These are phyloP conservation scores for Nibea coibor DNA, from an alignment of 2,113 vertebrate species.

Conservation along the genomic window DNA sequence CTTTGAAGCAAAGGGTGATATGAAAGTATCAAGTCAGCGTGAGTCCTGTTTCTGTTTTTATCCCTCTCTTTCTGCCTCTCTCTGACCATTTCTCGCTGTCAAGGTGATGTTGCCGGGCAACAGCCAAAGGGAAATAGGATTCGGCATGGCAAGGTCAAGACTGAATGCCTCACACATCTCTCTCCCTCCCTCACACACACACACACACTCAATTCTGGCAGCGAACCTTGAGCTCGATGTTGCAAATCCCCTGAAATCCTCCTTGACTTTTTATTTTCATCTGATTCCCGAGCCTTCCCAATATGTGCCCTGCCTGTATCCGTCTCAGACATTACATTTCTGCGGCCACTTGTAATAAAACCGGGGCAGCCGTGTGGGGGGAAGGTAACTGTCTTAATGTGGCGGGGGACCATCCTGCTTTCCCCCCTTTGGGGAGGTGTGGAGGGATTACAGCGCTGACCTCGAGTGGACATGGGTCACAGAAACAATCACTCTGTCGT, in stretches of 20 bases:
- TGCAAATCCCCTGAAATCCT: constrained; percentile 70
- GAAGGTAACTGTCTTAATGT: constrained; percentile 1
- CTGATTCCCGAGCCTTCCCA: constrained; percentile 39
- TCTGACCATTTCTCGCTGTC: constrained; percentile 49
- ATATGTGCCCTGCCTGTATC: constrained; percentile 45
- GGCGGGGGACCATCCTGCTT: background rate
- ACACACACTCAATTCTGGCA: constrained; percentile 15
- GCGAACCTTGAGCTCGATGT: constrained; percentile 47
- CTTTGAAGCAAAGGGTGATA: constrained; percentile 36
- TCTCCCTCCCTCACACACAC: constrained; percentile 12
- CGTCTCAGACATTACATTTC: constrained; percentile 28
- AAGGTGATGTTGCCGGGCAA: constrained; percentile 77
- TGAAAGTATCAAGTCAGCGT: constrained; percentile 16
- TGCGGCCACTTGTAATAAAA: constrained; percentile 37
- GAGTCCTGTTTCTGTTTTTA: constrained; percentile 46
- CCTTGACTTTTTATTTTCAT: constrained; percentile 68
- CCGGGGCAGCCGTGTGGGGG: background rate
- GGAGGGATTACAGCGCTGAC: constrained; percentile 28
- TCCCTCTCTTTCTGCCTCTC: constrained; percentile 24
- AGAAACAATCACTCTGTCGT: background rate
- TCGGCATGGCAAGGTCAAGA: constrained; percentile 65
- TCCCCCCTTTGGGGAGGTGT: background rate
- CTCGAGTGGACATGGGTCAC: constrained; percentile 24
- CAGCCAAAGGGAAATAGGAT: constrained; percentile 68
- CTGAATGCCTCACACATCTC: constrained; percentile 48